phyloP scores from a whole-genome alignment of 2,888 invertebrate genomes.

The Frankliniella intonsa region DNA sequence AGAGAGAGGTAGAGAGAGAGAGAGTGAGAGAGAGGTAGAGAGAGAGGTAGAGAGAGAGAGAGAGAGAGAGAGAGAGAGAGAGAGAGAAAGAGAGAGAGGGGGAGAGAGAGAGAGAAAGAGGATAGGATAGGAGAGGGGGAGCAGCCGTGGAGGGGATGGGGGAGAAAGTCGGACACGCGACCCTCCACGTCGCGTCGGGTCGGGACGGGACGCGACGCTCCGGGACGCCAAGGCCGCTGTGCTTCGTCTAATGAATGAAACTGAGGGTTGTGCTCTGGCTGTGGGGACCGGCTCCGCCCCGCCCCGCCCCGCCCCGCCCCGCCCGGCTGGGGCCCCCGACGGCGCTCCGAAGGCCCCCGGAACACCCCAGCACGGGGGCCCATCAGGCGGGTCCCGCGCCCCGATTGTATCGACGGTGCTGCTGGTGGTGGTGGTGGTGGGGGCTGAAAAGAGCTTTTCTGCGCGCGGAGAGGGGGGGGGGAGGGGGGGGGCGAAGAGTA shows the following conservation, averaged over 20 bases:
- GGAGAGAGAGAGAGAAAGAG: too few relatives aligned
- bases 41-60: too few relatives aligned
- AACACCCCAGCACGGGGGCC: not conserved
- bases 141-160: too few relatives aligned
- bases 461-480: not conserved
- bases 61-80: too few relatives aligned
- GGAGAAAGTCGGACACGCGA: too few relatives aligned
- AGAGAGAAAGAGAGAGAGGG: too few relatives aligned
- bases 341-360: too few relatives aligned
- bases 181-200: not conserved
- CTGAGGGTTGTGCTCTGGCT: not conserved
- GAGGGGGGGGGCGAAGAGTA: not conserved
- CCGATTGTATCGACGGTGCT: constrained; percentile 3
- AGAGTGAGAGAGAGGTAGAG: too few relatives aligned
- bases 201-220: too few relatives aligned
- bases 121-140: too few relatives aligned
- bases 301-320: not conserved
- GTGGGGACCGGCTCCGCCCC: not conserved
- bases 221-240: not conserved
- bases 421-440: not conserved
- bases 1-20: too few relatives aligned
- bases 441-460: not conserved
- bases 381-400: not conserved
- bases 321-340: too few relatives aligned
- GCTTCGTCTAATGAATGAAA: constrained; percentile 18